A percentile compares a stretch with the other conserved stretches of the same genome.
Conservation (phyloP, 2,888 invertebrate genomes). For the Tethea ocularis region DNA sequence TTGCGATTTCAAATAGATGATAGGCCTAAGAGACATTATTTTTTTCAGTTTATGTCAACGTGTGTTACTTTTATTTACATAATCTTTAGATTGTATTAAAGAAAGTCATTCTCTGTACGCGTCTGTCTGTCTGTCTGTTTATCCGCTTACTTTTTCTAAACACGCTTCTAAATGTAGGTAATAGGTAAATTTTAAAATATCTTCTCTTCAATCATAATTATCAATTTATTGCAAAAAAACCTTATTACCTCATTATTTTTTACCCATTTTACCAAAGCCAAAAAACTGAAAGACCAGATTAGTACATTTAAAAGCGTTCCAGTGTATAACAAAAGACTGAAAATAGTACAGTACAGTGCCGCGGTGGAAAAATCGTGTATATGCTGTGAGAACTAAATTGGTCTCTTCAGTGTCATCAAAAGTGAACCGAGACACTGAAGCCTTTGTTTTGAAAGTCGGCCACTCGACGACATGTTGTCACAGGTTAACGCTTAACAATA, state of each 20-base stretch:
- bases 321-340: neutral
- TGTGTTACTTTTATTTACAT: neutral
- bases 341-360: neutral
- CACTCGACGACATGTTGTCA: constrained; percentile 31
- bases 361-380: neutral
- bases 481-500: constrained; percentile 13
- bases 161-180: neutral
- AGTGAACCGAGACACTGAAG: constrained; percentile 15
- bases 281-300: too few relatives aligned
- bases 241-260: too few relatives aligned
- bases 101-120: too few relatives aligned
- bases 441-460: constrained; percentile 54
- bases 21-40: neutral
- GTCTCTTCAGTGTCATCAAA: constrained; percentile 42
- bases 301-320: neutral
- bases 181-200: too few relatives aligned
- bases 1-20: neutral
- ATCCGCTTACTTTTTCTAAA: too few relatives aligned
- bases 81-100: too few relatives aligned
- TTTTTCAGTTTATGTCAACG: too few relatives aligned
- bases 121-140: too few relatives aligned
- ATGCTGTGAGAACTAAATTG: constrained; percentile 42
- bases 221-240: too few relatives aligned
- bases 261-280: too few relatives aligned
- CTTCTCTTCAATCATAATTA: too few relatives aligned